Evolutionary conservation across 2,797 vertebrate genomes (phyloP), one percentile per base, ranked within the genome.

Genomic region (Tolypeutes matacus): DNA sequence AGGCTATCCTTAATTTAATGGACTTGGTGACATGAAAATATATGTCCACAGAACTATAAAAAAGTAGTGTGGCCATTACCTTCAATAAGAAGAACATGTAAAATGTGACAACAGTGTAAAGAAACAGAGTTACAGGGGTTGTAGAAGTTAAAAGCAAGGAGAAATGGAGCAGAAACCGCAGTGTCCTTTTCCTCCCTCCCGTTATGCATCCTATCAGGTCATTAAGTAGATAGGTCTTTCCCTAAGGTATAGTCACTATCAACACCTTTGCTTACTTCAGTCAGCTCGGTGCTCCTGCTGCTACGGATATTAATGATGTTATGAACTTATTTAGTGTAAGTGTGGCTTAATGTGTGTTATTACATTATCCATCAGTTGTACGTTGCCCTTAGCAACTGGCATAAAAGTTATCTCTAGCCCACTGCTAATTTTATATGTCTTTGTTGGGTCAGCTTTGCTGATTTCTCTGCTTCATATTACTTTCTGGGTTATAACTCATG

Each of bases 241-340:
- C 93, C 95, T 93, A 77, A 96, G 60, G 70, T 86, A 75, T 39
- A 83, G 90, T 76, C 93, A 82, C 92, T 89, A 95, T 70, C 86
- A 87, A 90, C 69, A 95, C 95, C 94, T 96, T 92, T 92, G 96
- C 93, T 96, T 97, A 93, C 93, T 77, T 97, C 89, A 86, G 95
- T 96, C 96, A 97, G 86, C 95, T 87, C 69, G 56, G 95, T 97
- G 89, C 91, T 89, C 96, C 96, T 95, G 96, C 96, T 97, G 96
- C 62, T 97, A 86, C 2, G 20, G 77, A 95, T 97, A 97, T 96
- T 97, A 96, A 97, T 96, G 96, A 91, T 95, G 60, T 95, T 96
- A 91, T 96, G 95, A 96, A 96, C 91, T 97, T 93, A 46, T 73
- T 96, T 83, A 80, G 97, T 25, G 6, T 56, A 96, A 96, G 58